Evolutionary conservation across 2,113 vertebrate species (phyloP).

Genomic region (Laterallus jamaicensis): DNA sequence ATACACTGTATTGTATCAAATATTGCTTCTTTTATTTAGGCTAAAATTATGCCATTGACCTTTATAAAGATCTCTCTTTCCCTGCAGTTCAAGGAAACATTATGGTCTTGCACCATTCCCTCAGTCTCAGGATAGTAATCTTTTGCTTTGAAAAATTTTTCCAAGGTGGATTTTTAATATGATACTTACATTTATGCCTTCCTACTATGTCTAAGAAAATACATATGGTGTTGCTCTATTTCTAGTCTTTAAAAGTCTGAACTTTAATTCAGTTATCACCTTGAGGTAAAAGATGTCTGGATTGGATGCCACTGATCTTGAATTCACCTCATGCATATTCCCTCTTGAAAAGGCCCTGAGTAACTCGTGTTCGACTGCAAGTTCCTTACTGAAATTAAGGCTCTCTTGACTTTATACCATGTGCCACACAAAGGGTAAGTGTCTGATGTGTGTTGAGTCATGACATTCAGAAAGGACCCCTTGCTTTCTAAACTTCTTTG

Average conservation of each 20-base stretch:
- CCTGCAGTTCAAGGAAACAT: not conserved
- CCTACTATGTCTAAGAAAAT: not conserved
- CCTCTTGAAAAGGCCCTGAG: not conserved
- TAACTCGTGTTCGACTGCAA: not conserved
- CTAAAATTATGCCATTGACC: not conserved
- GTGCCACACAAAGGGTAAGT: no score
- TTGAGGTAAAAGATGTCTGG: not conserved
- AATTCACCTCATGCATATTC: not conserved
- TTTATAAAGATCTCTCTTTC: not conserved
- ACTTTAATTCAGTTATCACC: not conserved
- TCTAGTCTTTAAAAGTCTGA: not conserved
- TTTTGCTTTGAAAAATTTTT: not conserved
- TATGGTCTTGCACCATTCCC: not conserved
- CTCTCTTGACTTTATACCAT: not conserved
- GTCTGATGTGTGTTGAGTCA: no score
- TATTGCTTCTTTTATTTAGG: not conserved
- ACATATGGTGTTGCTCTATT: not conserved
- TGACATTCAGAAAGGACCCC: no score
- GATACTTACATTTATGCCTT: not conserved
- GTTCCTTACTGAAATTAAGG: not conserved
- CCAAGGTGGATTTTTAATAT: not conserved
- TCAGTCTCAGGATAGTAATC: not conserved
- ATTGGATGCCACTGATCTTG: not conserved
- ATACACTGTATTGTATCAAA: not conserved
- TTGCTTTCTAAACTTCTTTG: no score